These are phyloP conservation scores for Idaea straminata DNA, from an alignment of 2,888 invertebrate genomes.

Conservation along the genomic window DNA sequence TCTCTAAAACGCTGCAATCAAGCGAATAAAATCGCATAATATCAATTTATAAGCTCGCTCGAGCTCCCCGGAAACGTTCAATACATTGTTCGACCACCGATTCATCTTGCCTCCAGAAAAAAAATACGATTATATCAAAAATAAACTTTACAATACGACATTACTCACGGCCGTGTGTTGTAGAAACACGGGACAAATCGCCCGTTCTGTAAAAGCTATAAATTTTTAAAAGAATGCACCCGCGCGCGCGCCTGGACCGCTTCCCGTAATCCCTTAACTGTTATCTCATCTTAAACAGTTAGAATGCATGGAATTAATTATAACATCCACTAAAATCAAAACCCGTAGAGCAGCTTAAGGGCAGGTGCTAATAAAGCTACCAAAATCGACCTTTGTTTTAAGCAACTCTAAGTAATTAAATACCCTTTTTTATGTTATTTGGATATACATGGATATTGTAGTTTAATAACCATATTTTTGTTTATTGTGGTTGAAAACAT, in stretches of 20 bases:
- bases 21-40: background rate
- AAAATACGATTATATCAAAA: constrained; percentile 9
- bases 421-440: too few relatives aligned
- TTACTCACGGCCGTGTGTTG: constrained; percentile 17
- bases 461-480: too few relatives aligned
- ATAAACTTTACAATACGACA: constrained; percentile 18
- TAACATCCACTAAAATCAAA: constrained; percentile 34
- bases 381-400: too few relatives aligned
- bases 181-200: constrained; percentile 10
- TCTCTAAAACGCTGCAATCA: background rate
- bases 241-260: background rate
- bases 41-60: background rate
- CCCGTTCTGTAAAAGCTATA: constrained; percentile 10
- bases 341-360: constrained; percentile 21
- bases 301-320: constrained; percentile 40
- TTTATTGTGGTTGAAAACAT: too few relatives aligned
- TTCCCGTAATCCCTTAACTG: constrained; percentile 15
- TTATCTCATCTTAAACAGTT: constrained; percentile 39
- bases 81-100: background rate
- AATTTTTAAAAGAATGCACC: constrained; percentile 2
- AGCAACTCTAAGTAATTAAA: too few relatives aligned
- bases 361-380: background rate
- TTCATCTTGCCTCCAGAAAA: constrained; percentile 2
- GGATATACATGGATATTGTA: too few relatives aligned
- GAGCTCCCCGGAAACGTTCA: constrained; percentile 1